Conservation (phyloP, 2,888 invertebrate genomes). For the Andrena hattorfiana region DNA sequence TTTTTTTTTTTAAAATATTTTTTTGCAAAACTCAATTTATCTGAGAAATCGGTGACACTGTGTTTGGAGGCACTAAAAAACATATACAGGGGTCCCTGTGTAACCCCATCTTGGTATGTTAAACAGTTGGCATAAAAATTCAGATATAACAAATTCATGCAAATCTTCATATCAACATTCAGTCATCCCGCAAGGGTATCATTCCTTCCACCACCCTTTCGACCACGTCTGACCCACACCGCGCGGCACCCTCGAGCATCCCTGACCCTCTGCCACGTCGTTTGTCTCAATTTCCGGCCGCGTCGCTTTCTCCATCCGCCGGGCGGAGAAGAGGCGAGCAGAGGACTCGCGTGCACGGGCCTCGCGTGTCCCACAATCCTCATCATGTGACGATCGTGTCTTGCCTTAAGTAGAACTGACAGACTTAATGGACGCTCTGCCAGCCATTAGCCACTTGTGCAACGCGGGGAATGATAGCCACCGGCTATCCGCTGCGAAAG, state of each 20-base stretch:
- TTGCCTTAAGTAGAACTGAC: slow-evolving; percentile 60
- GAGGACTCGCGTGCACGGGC: slow-evolving; percentile 23
- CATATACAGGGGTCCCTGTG: too few relatives aligned
- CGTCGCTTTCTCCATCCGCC: slow-evolving; percentile 10
- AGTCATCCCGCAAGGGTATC: background rate
- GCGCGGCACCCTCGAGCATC: background rate
- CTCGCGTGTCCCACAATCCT: slow-evolving; percentile 33
- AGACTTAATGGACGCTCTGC: slow-evolving; percentile 42
- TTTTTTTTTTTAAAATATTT: too few relatives aligned
- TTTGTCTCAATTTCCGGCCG: slow-evolving; percentile 14
- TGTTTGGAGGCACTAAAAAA: too few relatives aligned
- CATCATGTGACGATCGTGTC: slow-evolving; percentile 49
- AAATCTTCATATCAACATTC: too few relatives aligned
- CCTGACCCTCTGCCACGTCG: background rate
- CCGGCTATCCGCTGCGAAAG: slow-evolving; percentile 47
- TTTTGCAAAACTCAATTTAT: too few relatives aligned
- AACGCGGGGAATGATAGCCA: slow-evolving; percentile 52
- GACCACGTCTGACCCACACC: background rate
- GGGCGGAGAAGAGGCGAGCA: slow-evolving; percentile 5
- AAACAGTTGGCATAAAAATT: too few relatives aligned
- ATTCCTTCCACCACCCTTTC: background rate
- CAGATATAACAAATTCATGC: too few relatives aligned
- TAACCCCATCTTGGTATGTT: too few relatives aligned
- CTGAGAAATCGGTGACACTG: too few relatives aligned
- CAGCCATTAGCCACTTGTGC: slow-evolving; percentile 65